These are phyloP conservation scores for Agrochola macilenta DNA, from an alignment of 2,888 invertebrate species.

Conservation along the genomic window DNA sequence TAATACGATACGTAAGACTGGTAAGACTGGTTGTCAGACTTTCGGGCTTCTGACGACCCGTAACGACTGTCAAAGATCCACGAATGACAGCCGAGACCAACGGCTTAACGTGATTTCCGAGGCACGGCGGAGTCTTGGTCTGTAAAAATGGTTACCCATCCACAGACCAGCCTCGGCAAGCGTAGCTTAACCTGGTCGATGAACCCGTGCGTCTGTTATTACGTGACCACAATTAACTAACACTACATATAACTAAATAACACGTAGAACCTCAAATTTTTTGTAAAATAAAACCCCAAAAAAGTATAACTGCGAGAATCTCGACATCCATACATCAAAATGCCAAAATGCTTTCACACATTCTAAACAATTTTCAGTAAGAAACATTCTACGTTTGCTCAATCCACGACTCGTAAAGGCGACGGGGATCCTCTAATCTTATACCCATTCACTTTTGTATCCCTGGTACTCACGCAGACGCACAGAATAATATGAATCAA, in stretches of 20 bases:
- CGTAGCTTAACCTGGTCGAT: too few relatives aligned
- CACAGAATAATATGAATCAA: constrained; percentile 46
- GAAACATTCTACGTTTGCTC: constrained; percentile 2
- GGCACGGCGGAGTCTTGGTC: too few relatives aligned
- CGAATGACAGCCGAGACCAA: too few relatives aligned
- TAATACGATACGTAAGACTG: too few relatives aligned
- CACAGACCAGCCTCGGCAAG: too few relatives aligned
- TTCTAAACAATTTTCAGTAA: constrained; percentile 15
- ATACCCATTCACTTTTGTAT: constrained; percentile 22
- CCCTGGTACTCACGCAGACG: constrained; percentile 35
- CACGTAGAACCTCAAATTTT: too few relatives aligned
- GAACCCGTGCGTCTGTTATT: too few relatives aligned
- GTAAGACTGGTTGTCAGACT: too few relatives aligned
- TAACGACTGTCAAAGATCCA: too few relatives aligned
- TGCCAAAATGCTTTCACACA: not conserved
- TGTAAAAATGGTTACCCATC: too few relatives aligned
- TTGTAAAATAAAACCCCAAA: not conserved
- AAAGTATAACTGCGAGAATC: not conserved
- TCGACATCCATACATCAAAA: not conserved
- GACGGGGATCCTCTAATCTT: constrained; percentile 20
- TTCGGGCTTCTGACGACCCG: too few relatives aligned
- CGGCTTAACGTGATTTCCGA: too few relatives aligned
- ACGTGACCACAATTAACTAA: not conserved
- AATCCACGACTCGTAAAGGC: constrained; percentile 30
- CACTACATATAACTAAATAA: not conserved